These are phyloP conservation scores for Leucopternis melanops DNA, from an alignment of 2,113 vertebrate genomes.

Conservation along the genomic window DNA sequence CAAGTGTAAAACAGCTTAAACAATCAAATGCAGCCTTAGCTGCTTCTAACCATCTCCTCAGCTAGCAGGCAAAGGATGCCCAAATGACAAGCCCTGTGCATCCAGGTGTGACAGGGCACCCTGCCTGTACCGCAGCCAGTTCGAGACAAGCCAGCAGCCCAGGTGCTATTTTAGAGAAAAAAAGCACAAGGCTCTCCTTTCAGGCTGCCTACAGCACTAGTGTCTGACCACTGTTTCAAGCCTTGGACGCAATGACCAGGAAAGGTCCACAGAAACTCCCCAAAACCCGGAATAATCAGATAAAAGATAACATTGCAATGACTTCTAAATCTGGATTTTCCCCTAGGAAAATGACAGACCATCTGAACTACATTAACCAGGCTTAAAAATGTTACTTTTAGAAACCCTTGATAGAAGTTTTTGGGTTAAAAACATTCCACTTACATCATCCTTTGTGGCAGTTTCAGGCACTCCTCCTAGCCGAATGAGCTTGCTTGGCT, in stretches of 20 bases:
- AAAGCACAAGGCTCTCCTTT: neutral
- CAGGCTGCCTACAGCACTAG: neutral
- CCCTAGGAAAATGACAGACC: neutral
- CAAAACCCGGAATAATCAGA: neutral
- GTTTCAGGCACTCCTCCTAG: conserved; percentile 90
- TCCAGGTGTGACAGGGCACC: neutral
- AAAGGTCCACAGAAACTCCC: neutral
- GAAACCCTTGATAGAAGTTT: neutral
- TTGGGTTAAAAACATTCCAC: neutral
- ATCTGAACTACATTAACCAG: neutral
- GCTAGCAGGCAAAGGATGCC: neutral
- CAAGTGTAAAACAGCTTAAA: neutral
- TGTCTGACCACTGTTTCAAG: neutral
- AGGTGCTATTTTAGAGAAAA: rapidly evolving
- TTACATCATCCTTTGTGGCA: conserved; percentile 92
- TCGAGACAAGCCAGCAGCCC: neutral
- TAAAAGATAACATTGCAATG: neutral
- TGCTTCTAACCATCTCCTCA: neutral
- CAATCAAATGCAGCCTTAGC: neutral
- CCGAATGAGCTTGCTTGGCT: conserved; percentile 87
- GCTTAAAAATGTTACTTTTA: neutral
- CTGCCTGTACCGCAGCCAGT: neutral
- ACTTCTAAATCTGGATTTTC: conserved; percentile 5
- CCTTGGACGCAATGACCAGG: neutral
- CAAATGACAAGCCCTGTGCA: too few relatives aligned